A percentile compares a stretch with the other conserved stretches of the same genome.
Evolutionary conservation across 2,113 vertebrate species (phyloP).

Genomic region (Mesoclemmys tuberculata): DNA sequence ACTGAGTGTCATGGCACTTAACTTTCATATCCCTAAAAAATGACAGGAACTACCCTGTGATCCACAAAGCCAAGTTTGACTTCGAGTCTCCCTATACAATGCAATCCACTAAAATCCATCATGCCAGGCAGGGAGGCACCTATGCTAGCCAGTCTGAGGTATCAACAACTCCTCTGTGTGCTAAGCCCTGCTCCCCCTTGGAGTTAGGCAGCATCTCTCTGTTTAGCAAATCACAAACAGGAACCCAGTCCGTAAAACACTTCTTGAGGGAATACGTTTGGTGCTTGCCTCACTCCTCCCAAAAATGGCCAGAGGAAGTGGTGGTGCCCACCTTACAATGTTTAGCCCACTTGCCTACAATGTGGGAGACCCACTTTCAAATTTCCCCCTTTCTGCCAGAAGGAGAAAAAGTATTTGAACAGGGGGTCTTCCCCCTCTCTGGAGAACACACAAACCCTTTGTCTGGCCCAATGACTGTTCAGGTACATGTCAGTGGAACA

Average conservation of each 20-base stretch:
- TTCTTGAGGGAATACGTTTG: not conserved
- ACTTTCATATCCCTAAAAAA: not conserved
- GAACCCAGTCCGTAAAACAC: not conserved
- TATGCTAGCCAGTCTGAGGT: not conserved
- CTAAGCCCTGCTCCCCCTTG: not conserved
- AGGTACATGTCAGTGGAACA: not conserved
- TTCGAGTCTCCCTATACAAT: not conserved
- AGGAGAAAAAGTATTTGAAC: not conserved
- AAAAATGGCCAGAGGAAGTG: not conserved
- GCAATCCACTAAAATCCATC: not conserved
- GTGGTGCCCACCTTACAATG: not conserved
- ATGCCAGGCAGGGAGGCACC: not conserved
- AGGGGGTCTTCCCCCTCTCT: not conserved
- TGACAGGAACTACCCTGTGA: not conserved
- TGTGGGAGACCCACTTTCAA: not conserved
- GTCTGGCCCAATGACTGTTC: not conserved
- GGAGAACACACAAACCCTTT: not conserved
- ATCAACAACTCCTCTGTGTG: not conserved
- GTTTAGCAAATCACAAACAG: not conserved
- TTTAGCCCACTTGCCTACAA: not conserved
- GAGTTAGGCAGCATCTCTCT: not conserved
- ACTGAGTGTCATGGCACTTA: not conserved
- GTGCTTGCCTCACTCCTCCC: not conserved
- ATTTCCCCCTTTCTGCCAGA: not conserved
- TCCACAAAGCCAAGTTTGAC: not conserved